Conservation (phyloP, 2,888 invertebrate genomes). For the Minunthozetes semirufus region DNA sequence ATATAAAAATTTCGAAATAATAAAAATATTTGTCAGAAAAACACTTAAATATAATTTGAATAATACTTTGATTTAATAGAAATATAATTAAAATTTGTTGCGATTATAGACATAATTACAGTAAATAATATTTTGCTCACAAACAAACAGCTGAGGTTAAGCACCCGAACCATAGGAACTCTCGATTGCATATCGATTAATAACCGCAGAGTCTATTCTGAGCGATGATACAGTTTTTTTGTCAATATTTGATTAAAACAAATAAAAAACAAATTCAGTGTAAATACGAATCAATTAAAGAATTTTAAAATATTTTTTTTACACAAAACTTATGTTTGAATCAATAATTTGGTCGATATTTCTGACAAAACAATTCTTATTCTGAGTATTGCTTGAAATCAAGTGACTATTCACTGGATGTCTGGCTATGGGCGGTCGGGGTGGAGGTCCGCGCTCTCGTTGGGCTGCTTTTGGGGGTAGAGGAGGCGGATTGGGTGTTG, state of each 20-base stretch:
- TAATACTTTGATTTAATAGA: too few species aligned
- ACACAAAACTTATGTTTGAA: conserved; percentile 1
- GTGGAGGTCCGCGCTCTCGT: not conserved
- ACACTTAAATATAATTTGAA: too few species aligned
- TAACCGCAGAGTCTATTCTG: too few species aligned
- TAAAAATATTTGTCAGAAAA: too few species aligned
- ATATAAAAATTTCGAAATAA: too few species aligned
- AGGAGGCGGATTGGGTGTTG: conserved; percentile 56
- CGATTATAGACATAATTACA: too few species aligned
- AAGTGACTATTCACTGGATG: not conserved
- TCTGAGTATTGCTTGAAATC: not conserved
- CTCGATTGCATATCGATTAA: too few species aligned
- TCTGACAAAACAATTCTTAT: not conserved
- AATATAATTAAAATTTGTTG: too few species aligned
- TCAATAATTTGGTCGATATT: conserved; percentile 17
- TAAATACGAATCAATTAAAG: not conserved
- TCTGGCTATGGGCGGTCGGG: not conserved
- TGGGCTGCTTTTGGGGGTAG: conserved; percentile 64
- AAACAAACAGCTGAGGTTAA: too few species aligned
- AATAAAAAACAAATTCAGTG: not conserved
- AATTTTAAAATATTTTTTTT: not conserved
- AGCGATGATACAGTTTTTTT: not conserved
- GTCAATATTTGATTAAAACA: not conserved
- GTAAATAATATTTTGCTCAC: too few species aligned
- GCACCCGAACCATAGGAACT: too few species aligned